Conservation (phyloP, 2,797 vertebrate genomes). For the Alosa sapidissima region DNA sequence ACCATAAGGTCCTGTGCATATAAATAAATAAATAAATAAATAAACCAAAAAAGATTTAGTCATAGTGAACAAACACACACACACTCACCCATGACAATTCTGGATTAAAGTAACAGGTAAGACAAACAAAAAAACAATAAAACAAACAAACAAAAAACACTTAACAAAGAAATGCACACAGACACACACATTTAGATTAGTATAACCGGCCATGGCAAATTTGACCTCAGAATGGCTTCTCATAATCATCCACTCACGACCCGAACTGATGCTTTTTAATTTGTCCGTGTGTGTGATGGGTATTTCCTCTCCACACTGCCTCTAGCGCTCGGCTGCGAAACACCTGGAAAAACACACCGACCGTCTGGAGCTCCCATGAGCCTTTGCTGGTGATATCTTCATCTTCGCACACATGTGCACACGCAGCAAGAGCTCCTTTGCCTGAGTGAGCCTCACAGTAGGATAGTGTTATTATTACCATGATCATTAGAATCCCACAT, state of each 20-base stretch:
- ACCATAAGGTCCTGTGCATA: no score
- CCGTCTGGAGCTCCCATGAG: constrained; percentile 8
- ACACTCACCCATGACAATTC: neutral
- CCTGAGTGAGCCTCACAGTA: neutral
- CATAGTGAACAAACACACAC: neutral
- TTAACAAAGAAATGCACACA: neutral
- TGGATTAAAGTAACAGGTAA: neutral
- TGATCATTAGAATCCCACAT: constrained; percentile 1
- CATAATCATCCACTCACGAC: neutral
- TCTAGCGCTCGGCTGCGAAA: neutral
- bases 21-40: neutral
- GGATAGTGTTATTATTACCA: neutral
- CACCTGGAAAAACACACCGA: neutral
- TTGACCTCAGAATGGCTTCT: neutral
- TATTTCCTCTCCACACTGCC: constrained; percentile 10
- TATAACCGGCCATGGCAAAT: neutral
- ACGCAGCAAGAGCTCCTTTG: neutral
- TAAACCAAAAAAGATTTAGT: no score
- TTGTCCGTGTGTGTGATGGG: neutral
- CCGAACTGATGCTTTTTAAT: neutral
- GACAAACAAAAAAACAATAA: no score
- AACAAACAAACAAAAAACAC: no score
- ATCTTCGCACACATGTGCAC: constrained; percentile 1
- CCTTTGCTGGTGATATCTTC: constrained; percentile 21
- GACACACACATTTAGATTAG: neutral